Evolutionary conservation across 2,888 invertebrate species (phyloP), one percentile per base, ranked within the genome.

Genomic region (Crocallis elinguaria): DNA sequence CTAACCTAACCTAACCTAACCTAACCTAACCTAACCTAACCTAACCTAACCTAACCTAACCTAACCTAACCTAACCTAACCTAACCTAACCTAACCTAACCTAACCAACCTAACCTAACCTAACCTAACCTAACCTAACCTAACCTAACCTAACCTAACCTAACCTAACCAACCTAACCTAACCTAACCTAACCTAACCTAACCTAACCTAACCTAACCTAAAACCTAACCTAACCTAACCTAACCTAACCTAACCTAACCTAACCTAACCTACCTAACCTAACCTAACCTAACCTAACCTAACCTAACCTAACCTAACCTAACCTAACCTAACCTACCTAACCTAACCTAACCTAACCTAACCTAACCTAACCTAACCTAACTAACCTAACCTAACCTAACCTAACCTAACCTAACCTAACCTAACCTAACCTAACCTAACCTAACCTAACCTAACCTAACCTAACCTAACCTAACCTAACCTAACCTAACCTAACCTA

Each of bases 241-340:
- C 30, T 30, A 30, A 30, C 30, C 30, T 30, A 30, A 30, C 30
- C 32, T 25, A 25, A 25, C 25, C 25, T n/a, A n/a, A n/a, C n/a
- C n/a, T n/a, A n/a, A n/a, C n/a, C n/a, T n/a, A n/a, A n/a, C n/a
- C n/a, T n/a, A 25, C 25, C 30, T 29, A 42, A 66, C 69, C 62
- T 45, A 36, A 45, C 52, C 52, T 46, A 52, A 41, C 52, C 52
- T 41, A 46, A 41, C 52, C 52, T 25, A 25, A 30, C 30, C 30
- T 45, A 51, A 51, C 51, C 51, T 45, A 51, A 51, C 51, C 51
- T 45, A 50, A 51, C 51, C 51, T 51, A 51, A 51, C 51, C 51
- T n/a, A n/a, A n/a, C n/a, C n/a, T n/a, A n/a, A n/a, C n/a, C n/a
- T n/a, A n/a, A n/a, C n/a, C n/a, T n/a, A 51, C 51, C 51, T 45